phyloP scores from a whole-genome alignment of 2,888 invertebrate genomes.

The Ptilodon capucinus region DNA sequence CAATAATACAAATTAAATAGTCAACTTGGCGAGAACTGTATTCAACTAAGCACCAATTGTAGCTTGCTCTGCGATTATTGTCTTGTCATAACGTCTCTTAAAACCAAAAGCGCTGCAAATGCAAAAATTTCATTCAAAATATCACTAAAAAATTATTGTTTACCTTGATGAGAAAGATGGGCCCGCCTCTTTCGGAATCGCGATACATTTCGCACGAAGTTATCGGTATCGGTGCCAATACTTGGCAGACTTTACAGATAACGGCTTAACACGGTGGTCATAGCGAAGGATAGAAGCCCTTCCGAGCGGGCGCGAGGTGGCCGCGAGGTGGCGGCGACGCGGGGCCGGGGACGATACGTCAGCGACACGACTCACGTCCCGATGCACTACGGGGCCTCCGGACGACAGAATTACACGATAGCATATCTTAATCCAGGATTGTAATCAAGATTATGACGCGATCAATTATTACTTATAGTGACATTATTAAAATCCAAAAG shows the following conservation, averaged over 20 bases:
- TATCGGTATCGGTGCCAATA: not conserved
- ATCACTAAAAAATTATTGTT: not conserved
- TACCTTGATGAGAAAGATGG: conserved; percentile 31
- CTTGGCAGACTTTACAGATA: not conserved
- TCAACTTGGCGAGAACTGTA: not conserved
- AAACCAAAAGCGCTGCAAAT: no score
- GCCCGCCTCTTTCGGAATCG: conserved; percentile 8
- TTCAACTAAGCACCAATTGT: not conserved
- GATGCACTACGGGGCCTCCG: not conserved
- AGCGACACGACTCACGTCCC: conserved; percentile 4
- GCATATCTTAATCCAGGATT: conserved; percentile 30
- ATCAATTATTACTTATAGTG: not conserved
- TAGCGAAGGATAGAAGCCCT: not conserved
- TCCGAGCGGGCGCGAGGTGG: not conserved
- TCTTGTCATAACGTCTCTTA: no score
- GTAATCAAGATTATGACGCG: conserved; percentile 16
- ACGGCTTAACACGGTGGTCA: not conserved
- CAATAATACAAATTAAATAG: not conserved
- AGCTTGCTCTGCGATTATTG: no score
- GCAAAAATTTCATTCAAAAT: no score
- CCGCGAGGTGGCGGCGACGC: no score
- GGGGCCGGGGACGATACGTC: not conserved
- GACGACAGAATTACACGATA: conserved; percentile 7
- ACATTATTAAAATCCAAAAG: not conserved
- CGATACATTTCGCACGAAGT: not conserved